Percentiles rank a stretch among this genome's conserved stretches.
These are phyloP conservation scores for Dermochelys coriacea DNA, from an alignment of 2,797 vertebrate species.

Conservation along the genomic window DNA sequence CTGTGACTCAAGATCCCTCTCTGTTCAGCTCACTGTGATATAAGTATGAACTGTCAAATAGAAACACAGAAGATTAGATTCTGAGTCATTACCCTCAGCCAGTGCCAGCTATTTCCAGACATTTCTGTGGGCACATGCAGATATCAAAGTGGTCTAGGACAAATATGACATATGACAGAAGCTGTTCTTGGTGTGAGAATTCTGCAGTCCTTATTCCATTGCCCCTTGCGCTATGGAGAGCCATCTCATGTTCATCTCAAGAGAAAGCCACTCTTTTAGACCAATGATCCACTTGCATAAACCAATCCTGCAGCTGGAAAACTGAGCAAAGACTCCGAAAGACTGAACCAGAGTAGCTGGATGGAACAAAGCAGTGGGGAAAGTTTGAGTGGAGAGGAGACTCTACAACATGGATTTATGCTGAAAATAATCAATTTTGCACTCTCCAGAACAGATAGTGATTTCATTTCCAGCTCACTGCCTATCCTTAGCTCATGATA, in stretches of 20 bases:
- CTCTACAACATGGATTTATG: not conserved
- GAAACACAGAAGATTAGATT: not conserved
- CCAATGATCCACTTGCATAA: not conserved
- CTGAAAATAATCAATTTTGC: not conserved
- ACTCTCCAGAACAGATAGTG: not conserved
- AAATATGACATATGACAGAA: not conserved
- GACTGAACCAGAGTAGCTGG: not conserved
- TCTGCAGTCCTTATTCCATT: not conserved
- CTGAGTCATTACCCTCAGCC: not conserved
- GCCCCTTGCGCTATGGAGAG: not conserved
- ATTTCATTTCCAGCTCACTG: not conserved
- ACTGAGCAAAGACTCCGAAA: not conserved
- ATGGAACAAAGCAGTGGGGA: not conserved
- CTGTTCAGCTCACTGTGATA: not conserved
- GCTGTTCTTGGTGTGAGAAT: not conserved
- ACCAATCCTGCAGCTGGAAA: not conserved
- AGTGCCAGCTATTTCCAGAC: not conserved
- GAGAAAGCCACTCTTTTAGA: not conserved
- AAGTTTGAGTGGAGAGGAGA: not conserved
- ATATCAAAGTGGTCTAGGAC: not conserved
- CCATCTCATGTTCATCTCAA: not conserved
- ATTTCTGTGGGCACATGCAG: not conserved
- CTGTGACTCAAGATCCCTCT: accelerated
- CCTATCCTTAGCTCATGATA: not conserved
- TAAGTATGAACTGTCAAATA: not conserved